Evolutionary conservation across 2,113 vertebrate genomes (phyloP).

Genomic region (Asarcornis scutulata): DNA sequence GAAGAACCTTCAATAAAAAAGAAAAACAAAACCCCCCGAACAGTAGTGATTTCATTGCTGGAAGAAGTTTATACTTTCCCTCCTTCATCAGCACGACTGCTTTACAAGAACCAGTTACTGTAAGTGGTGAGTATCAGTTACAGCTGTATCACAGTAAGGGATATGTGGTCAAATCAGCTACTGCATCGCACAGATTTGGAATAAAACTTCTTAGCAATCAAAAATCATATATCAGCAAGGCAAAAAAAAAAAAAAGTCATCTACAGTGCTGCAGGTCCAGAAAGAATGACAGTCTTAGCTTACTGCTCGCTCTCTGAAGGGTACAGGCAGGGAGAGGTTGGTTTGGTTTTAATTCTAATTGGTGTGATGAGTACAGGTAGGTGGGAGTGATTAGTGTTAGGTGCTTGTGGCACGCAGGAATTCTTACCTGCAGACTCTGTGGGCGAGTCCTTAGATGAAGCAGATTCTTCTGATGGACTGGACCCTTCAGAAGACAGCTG

Average conservation of each 20-base stretch:
- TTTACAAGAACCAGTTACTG: background rate
- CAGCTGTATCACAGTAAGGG: background rate
- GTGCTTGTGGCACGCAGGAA: too few relatives aligned
- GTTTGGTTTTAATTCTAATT: background rate
- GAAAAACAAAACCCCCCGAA: background rate
- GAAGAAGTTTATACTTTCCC: background rate
- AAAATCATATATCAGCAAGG: background rate
- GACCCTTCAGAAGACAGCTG: slow-evolving; percentile 54
- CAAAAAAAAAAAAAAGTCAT: background rate
- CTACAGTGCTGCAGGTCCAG: background rate
- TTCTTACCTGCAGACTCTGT: slow-evolving; percentile 77
- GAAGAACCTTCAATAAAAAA: slow-evolving; percentile 74
- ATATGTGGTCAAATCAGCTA: background rate
- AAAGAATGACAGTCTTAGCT: background rate
- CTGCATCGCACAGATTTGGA: background rate
- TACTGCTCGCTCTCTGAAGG: background rate
- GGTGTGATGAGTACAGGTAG: background rate
- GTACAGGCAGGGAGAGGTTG: background rate
- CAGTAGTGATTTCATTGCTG: background rate
- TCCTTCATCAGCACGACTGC: background rate
- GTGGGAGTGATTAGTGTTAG: too few relatives aligned
- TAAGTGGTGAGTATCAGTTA: background rate
- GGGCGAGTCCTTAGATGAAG: slow-evolving; percentile 71
- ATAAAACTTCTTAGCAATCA: background rate
- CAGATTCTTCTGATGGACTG: slow-evolving; percentile 79